A percentile compares a stretch with the other conserved stretches of the same genome.
These are phyloP conservation scores for Smutsia gigantea DNA, from an alignment of 2,797 vertebrate genomes.

Conservation along the genomic window DNA sequence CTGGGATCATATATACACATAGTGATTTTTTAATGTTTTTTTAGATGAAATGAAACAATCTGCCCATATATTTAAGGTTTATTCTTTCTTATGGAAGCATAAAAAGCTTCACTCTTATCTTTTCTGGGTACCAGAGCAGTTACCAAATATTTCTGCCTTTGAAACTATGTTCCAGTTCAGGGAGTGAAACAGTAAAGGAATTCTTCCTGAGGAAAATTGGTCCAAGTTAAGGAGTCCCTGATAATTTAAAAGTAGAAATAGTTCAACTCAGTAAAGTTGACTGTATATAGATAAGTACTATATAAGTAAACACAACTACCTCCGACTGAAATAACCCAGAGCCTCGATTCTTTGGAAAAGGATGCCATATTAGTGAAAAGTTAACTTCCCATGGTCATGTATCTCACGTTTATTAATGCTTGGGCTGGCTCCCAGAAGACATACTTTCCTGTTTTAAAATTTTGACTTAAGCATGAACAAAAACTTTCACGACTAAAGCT, in stretches of 20 bases:
- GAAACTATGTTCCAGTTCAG: slow-evolving; percentile 6
- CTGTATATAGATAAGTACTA: background rate
- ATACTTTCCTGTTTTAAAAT: background rate
- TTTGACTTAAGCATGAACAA: background rate
- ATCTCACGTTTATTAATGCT: background rate
- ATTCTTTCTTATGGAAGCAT: background rate
- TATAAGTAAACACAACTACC: background rate
- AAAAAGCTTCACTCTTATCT: background rate
- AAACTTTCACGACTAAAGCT: background rate
- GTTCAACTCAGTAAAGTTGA: background rate
- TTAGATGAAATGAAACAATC: background rate
- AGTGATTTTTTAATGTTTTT: background rate
- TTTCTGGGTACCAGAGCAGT: background rate
- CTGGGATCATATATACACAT: background rate
- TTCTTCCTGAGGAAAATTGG: background rate
- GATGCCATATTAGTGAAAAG: background rate
- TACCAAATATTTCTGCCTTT: slow-evolving; percentile 28
- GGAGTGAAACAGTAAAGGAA: background rate
- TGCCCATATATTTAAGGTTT: background rate
- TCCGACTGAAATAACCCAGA: slow-evolving; percentile 11
- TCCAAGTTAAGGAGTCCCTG: background rate
- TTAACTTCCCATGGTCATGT: background rate
- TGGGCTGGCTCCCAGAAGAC: background rate
- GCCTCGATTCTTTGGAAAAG: background rate
- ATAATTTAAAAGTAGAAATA: slow-evolving; percentile 44